Conservation (phyloP, 1,140 invertebrate genomes). For the Drosophila navojoa region DNA sequence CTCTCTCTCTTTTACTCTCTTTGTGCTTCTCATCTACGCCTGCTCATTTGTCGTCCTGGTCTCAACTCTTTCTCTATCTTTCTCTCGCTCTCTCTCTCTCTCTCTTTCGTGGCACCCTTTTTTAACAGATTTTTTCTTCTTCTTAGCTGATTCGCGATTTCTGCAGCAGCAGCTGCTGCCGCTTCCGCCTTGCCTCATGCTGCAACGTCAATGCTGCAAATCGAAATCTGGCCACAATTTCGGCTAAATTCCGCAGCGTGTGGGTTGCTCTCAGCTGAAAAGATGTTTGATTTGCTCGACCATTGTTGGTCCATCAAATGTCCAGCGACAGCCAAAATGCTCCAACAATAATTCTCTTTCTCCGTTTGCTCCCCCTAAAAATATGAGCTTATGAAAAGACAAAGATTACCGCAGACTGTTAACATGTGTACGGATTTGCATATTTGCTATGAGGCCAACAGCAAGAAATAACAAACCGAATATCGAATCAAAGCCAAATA, state of each 20-base stretch:
- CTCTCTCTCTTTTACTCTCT: neutral
- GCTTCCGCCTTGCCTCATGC: slow-evolving; percentile 42
- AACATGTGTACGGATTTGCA: slow-evolving; percentile 75
- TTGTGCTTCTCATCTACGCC: slow-evolving; percentile 42
- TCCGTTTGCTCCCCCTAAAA: slow-evolving; percentile 17
- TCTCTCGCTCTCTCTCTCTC: neutral
- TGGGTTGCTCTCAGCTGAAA: slow-evolving; percentile 32
- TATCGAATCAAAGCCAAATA: slow-evolving; percentile 46
- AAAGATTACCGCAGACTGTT: slow-evolving; percentile 41
- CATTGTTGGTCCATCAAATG: slow-evolving; percentile 48
- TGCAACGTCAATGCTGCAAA: slow-evolving; percentile 21
- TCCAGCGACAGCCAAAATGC: slow-evolving; percentile 38
- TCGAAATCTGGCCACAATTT: slow-evolving; percentile 41
- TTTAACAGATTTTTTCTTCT: slow-evolving; percentile 38
- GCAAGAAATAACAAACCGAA: slow-evolving; percentile 48
- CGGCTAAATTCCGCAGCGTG: slow-evolving; percentile 46
- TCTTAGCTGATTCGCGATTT: slow-evolving; percentile 44
- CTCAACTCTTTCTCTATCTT: slow-evolving; percentile 1
- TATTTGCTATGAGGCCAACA: slow-evolving; percentile 61
- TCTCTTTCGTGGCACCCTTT: slow-evolving; percentile 39
- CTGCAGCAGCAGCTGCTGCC: slow-evolving; percentile 18
- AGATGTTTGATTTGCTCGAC: slow-evolving; percentile 28
- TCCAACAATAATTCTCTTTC: slow-evolving; percentile 43
- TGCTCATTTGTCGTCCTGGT: slow-evolving; percentile 45
- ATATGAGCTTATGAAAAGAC: neutral